A percentile compares a stretch with the other conserved stretches of the same genome.
Conservation (phyloP, 2,113 vertebrate species). For the Hippocampus mohnikei region DNA sequence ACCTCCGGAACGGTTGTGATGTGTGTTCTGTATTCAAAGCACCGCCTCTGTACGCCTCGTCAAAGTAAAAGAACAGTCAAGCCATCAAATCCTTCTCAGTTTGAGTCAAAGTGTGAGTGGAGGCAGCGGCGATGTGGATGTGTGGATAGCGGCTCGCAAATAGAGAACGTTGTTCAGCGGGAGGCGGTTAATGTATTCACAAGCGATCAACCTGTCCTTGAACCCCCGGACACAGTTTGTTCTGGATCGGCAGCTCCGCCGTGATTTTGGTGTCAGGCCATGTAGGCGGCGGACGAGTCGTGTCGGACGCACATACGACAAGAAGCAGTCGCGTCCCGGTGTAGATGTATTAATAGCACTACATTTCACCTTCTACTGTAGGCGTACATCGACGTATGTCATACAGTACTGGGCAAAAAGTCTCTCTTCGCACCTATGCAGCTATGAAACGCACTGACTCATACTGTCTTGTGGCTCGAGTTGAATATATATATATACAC, state of each 20-base stretch:
- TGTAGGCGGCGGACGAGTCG: constrained; percentile 58
- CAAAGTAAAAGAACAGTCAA: constrained; percentile 44
- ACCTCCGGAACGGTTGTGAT: constrained; percentile 58
- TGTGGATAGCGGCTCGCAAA: constrained; percentile 30
- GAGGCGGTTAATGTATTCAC: constrained; percentile 57
- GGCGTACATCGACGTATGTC: no score
- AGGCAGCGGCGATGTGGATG: constrained; percentile 10
- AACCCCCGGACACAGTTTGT: constrained; percentile 41
- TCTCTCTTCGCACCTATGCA: no score
- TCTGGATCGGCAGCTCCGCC: constrained; percentile 36
- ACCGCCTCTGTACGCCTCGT: constrained; percentile 25
- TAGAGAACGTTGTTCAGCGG: constrained; percentile 46
- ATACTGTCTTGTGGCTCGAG: no score
- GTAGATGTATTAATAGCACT: not conserved
- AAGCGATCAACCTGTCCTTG: constrained; percentile 63
- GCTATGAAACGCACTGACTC: no score
- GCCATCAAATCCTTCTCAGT: constrained; percentile 40
- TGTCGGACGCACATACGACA: constrained; percentile 55
- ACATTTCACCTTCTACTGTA: no score
- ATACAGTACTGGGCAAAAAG: no score
- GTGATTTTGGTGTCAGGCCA: constrained; percentile 47
- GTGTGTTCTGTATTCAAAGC: constrained; percentile 59
- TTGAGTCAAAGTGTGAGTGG: constrained; percentile 22
- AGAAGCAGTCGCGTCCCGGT: constrained; percentile 2
- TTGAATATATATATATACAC: no score